Evolutionary conservation across 1,140 invertebrate species (phyloP), one percentile per base, ranked within the genome.

Genomic region (Cydia amplana): DNA sequence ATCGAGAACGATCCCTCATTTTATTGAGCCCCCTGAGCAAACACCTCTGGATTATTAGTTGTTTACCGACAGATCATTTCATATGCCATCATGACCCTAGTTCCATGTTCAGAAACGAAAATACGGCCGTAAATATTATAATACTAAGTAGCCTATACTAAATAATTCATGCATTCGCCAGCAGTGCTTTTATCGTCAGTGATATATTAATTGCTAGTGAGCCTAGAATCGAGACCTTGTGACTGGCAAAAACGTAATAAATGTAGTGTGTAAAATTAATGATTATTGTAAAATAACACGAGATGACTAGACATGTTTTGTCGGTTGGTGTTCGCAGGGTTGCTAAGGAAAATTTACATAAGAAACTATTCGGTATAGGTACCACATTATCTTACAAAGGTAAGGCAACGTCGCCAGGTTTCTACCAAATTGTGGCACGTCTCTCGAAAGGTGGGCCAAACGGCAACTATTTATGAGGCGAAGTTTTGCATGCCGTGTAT

Each of bases 401-500:
- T 12, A 12, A 60, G 55, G 55, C 55, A 23, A 55, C 2, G 55
- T 23, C 23, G 20, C 55, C 10, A 60, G n/a, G 12, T 60, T 20
- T 60, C 55, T 23, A 23, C 55, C 20, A 2, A 60, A 23, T 60
- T 23, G 16, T 60, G 55, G 55, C 18, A 60, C 20, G 55, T 23
- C 55, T 60, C 20, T 9, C 20, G 55, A 60, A 60, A 60, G 18
- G 20, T 23, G 55, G 9, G 18, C 9, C 51, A 51, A 51, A 51
- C 49, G 1, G n/a, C 49, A 60, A 60, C 51, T 55, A 55, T 55
- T 55, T 16, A 55, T 5, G 51, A 18, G 51, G 5, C 51, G n/a
- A 55, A 55, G 51, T 55, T 55, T 55, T n/a, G 20, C 16, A 18
- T 55, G 49, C 49, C 49, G 49, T 18, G 49, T 55, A 55, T 55